phyloP scores from a whole-genome alignment of 2,888 invertebrate species.

The Ophioninae sp. region DNA sequence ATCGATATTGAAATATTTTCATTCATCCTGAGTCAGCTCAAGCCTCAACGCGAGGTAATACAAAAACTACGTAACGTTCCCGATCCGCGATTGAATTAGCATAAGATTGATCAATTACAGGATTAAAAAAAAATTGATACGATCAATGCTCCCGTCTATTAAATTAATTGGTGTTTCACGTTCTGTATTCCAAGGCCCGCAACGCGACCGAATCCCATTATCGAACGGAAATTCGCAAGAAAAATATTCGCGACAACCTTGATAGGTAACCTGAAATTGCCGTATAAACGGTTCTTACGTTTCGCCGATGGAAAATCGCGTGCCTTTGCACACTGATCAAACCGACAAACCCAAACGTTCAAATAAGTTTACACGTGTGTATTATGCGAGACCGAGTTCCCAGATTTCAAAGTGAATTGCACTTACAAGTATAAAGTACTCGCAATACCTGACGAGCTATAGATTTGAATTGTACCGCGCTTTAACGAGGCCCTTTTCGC shows the following conservation, averaged over 20 bases:
- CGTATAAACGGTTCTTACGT: constrained; percentile 9
- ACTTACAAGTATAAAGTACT: constrained; percentile 8
- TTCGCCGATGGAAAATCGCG: constrained; percentile 35
- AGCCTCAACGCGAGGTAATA: background rate
- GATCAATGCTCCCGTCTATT: constrained; percentile 2
- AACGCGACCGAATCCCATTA: constrained; percentile 2
- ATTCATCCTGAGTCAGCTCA: too few relatives aligned
- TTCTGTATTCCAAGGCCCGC: background rate
- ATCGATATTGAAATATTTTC: too few relatives aligned
- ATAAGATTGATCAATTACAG: background rate
- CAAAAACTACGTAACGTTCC: background rate
- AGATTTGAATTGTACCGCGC: constrained; percentile 30
- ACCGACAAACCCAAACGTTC: background rate
- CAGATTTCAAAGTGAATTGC: constrained; percentile 36
- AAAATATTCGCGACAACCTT: constrained; percentile 38
- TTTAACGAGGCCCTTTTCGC: background rate
- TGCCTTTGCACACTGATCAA: constrained; percentile 34
- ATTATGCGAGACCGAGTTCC: constrained; percentile 19
- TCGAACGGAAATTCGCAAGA: background rate
- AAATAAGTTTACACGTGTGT: background rate
- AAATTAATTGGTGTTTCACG: background rate
- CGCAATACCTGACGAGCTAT: too few relatives aligned
- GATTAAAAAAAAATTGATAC: constrained; percentile 3
- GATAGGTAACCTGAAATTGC: constrained; percentile 26
- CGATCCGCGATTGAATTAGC: background rate